Conservation (phyloP, 2,797 vertebrate species). For the Anisognathus igniventris region DNA sequence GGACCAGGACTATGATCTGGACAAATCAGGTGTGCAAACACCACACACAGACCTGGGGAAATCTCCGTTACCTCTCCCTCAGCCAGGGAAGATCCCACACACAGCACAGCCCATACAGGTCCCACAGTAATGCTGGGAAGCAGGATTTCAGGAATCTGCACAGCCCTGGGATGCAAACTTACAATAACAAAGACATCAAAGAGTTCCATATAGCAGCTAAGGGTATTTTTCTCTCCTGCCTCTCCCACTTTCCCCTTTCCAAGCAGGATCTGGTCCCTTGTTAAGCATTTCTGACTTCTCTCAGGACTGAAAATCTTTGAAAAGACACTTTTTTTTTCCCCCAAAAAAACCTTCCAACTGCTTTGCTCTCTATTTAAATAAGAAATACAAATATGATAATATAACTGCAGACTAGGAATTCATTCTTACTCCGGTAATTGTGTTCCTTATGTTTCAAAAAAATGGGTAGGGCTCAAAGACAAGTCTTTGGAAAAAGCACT, state of each 20-base stretch:
- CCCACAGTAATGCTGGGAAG: not conserved
- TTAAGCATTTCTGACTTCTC: not conserved
- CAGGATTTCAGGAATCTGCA: not conserved
- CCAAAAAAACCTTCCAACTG: not conserved
- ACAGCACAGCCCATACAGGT: not conserved
- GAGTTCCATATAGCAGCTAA: not conserved
- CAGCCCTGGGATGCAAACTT: not conserved
- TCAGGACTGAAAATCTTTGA: not conserved
- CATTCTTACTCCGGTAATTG: not conserved
- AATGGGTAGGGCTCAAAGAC: not conserved
- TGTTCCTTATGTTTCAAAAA: conserved; percentile 37
- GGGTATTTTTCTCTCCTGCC: not conserved
- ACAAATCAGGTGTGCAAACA: not conserved
- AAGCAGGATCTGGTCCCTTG: not conserved
- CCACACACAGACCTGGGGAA: not conserved
- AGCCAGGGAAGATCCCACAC: not conserved
- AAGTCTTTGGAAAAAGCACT: not conserved
- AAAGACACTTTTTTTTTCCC: not conserved
- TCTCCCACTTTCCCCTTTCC: not conserved
- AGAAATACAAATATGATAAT: conserved; percentile 4
- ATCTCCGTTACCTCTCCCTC: not conserved
- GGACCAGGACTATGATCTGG: not conserved
- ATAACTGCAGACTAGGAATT: conserved; percentile 7
- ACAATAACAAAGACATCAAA: not conserved
- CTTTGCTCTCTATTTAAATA: conserved; percentile 47